Evolutionary conservation across 2,888 invertebrate genomes (phyloP).

Genomic region (Odontothrips loti): DNA sequence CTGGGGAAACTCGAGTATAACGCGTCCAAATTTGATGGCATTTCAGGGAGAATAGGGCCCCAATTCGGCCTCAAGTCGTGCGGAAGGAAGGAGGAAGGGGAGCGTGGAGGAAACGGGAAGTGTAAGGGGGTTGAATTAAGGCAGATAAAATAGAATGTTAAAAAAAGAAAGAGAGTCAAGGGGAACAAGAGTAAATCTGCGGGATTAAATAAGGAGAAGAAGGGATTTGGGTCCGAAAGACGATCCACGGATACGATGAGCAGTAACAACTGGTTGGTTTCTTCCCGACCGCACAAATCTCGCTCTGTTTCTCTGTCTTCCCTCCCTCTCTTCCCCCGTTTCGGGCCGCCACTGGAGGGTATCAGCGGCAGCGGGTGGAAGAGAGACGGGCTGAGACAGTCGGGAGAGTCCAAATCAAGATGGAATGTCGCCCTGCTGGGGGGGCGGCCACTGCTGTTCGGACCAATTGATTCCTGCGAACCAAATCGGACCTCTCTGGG

Average conservation of each 20-base stretch:
- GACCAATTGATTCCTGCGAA: background rate
- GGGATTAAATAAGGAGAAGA: slow-evolving; percentile 3
- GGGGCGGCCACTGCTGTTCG: background rate
- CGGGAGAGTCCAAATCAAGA: background rate
- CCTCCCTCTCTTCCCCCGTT: background rate
- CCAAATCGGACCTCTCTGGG: background rate
- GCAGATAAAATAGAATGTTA: background rate
- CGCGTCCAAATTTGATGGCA: background rate
- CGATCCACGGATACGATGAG: background rate
- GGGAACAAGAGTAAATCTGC: slow-evolving; percentile 5
- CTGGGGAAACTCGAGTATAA: background rate
- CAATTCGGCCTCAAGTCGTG: background rate
- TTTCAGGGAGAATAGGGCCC: background rate
- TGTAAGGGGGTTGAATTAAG: background rate
- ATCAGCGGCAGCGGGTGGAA: background rate
- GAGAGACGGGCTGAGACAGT: background rate
- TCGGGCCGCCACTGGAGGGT: background rate
- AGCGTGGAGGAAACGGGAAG: background rate
- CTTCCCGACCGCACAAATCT: background rate
- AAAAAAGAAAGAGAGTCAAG: background rate
- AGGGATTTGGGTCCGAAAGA: background rate
- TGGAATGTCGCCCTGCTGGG: background rate
- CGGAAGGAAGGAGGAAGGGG: background rate
- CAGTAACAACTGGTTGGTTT: slow-evolving; percentile 1
- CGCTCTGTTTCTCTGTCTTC: background rate